phyloP scores from a whole-genome alignment of 2,888 invertebrate species.

The Trissolcus japonicus region DNA sequence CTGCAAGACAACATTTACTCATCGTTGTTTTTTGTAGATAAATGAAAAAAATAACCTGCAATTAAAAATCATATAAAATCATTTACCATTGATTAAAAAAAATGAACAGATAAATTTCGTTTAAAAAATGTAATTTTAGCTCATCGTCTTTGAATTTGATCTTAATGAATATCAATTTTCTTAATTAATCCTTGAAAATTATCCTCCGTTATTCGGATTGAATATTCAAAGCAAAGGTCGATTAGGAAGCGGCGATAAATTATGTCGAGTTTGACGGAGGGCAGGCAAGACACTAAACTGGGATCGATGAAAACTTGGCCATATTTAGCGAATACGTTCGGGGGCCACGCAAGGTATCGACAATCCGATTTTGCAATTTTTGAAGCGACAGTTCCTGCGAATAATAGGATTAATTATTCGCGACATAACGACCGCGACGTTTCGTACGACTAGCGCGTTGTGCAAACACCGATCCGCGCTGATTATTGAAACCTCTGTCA shows the following conservation, averaged over 20 bases:
- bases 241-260: conserved; percentile 33
- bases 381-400: conserved; percentile 22
- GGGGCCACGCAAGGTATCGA: conserved; percentile 31
- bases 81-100: no score
- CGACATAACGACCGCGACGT: conserved; percentile 12
- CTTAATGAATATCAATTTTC: no score
- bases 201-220: no score
- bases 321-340: conserved; percentile 26
- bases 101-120: no score
- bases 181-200: no score
- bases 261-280: conserved; percentile 42
- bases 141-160: no score
- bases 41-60: no score
- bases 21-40: no score
- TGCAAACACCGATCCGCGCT: neutral
- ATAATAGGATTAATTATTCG: conserved; percentile 40
- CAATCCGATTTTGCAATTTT: conserved; percentile 35
- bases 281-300: conserved; percentile 25
- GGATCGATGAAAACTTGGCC: conserved; percentile 43
- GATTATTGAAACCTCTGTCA: conserved; percentile 3
- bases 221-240: no score
- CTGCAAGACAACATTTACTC: no score
- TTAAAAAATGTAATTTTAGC: no score
- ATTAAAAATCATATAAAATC: no score
- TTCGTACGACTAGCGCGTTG: conserved; percentile 7